phyloP scores from a whole-genome alignment of 2,888 invertebrate genomes.

The Eupithecia pulchellata region DNA sequence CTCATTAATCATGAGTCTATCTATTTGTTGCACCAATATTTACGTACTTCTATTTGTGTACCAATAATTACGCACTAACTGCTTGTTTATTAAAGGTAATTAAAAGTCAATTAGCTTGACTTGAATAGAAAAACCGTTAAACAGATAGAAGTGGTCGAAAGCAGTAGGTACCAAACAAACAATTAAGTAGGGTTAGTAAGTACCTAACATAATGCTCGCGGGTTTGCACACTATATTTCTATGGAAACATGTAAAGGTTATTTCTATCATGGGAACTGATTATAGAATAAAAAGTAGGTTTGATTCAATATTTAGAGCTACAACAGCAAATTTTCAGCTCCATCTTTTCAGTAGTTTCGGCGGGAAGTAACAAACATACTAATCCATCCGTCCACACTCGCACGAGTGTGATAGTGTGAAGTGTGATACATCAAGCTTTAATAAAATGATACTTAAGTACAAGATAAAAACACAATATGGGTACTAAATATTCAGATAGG shows the following conservation, averaged over 20 bases:
- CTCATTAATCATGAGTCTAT: slow-evolving; percentile 48
- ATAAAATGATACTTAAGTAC: neutral
- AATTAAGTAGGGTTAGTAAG: neutral
- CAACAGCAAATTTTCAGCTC: neutral
- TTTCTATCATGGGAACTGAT: neutral
- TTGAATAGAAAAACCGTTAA: slow-evolving; percentile 3
- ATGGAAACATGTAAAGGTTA: neutral
- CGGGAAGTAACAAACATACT: neutral
- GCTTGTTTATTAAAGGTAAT: neutral
- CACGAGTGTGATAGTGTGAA: neutral
- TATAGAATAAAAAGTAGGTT: neutral
- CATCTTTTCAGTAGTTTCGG: neutral
- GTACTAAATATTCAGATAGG: slow-evolving; percentile 35
- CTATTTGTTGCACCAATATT: too few species aligned
- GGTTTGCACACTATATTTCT: neutral
- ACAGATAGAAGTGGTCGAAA: neutral
- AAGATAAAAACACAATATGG: slow-evolving; percentile 16
- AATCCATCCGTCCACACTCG: neutral
- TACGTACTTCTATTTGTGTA: slow-evolving; percentile 13
- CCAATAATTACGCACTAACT: neutral
- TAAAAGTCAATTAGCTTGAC: neutral
- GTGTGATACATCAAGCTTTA: neutral
- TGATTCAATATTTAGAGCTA: neutral
- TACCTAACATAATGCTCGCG: neutral
- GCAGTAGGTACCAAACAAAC: neutral